A percentile compares a stretch with the other conserved stretches of the same genome.
Conservation (phyloP, 2,797 vertebrate species). For the Acanthurus tractus region DNA sequence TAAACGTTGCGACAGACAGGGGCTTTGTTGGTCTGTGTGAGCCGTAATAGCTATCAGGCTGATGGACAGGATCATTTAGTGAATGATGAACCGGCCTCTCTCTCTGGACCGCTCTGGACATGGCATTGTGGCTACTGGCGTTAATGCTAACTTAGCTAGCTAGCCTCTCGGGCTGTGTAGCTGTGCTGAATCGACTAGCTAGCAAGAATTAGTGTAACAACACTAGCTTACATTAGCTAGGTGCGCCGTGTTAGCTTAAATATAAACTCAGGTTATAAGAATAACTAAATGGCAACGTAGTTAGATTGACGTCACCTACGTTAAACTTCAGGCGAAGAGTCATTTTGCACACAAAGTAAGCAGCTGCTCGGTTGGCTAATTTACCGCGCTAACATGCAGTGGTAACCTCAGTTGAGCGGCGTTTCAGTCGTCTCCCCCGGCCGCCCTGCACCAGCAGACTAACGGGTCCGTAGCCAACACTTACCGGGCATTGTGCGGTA, state of each 20-base stretch:
- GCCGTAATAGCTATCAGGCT: background rate
- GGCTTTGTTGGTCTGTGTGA: background rate
- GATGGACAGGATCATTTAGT: slow-evolving; percentile 13
- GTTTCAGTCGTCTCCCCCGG: slow-evolving; percentile 15
- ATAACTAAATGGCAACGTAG: background rate
- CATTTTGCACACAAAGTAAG: background rate
- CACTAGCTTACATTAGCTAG: slow-evolving; percentile 32
- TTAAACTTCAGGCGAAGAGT: background rate
- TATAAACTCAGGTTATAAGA: slow-evolving; percentile 17
- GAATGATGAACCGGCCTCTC: slow-evolving; percentile 40
- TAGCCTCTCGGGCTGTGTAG: slow-evolving; percentile 65
- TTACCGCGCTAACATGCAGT: slow-evolving; percentile 49
- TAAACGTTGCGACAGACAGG: background rate
- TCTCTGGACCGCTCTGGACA: slow-evolving; percentile 48
- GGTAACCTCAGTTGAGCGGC: slow-evolving; percentile 4
- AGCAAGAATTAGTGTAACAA: slow-evolving; percentile 18
- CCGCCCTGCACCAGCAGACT: slow-evolving; percentile 35
- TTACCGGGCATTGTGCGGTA: slow-evolving; percentile 69
- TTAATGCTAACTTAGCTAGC: slow-evolving; percentile 69
- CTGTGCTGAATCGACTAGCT: slow-evolving; percentile 31
- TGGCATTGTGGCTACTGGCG: slow-evolving; percentile 58
- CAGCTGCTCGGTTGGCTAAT: background rate
- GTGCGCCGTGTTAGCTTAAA: slow-evolving; percentile 23
- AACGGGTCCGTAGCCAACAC: slow-evolving; percentile 41
- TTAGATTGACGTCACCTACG: background rate